Conservation (phyloP, 2,113 vertebrate species). For the Dasyornis broadbenti region DNA sequence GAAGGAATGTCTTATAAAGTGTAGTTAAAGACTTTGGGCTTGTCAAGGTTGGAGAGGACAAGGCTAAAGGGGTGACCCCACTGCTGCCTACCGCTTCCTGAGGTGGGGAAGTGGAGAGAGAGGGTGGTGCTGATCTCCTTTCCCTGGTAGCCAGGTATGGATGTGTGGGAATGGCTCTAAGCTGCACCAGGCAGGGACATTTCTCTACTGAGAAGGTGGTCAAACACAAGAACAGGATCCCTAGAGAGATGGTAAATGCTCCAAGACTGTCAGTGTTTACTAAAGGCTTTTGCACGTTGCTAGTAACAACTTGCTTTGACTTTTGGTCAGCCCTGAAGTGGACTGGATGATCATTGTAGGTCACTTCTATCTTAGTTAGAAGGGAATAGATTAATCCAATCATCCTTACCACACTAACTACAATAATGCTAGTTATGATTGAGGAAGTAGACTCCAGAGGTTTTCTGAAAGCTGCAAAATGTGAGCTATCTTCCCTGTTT, state of each 20-base stretch:
- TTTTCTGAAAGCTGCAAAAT: neutral
- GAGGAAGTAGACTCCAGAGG: neutral
- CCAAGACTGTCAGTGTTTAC: neutral
- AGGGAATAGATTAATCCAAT: neutral
- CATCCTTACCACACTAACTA: neutral
- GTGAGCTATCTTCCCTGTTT: neutral
- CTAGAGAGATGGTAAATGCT: neutral
- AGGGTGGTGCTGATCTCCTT: neutral
- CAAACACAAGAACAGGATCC: neutral
- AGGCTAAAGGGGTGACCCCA: neutral
- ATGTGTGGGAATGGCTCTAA: neutral
- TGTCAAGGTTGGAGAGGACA: neutral
- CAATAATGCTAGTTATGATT: neutral
- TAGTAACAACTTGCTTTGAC: neutral
- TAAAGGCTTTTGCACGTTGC: neutral
- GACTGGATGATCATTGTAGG: neutral
- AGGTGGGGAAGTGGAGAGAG: neutral
- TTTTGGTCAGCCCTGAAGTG: neutral
- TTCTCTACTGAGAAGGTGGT: neutral
- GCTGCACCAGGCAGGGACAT: neutral
- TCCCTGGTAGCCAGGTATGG: neutral
- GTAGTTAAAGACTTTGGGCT: neutral
- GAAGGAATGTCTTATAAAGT: neutral
- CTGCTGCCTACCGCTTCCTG: neutral
- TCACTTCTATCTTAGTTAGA: neutral